Evolutionary conservation across 2,797 vertebrate species (phyloP).

Genomic region (Perodicticus potto): DNA sequence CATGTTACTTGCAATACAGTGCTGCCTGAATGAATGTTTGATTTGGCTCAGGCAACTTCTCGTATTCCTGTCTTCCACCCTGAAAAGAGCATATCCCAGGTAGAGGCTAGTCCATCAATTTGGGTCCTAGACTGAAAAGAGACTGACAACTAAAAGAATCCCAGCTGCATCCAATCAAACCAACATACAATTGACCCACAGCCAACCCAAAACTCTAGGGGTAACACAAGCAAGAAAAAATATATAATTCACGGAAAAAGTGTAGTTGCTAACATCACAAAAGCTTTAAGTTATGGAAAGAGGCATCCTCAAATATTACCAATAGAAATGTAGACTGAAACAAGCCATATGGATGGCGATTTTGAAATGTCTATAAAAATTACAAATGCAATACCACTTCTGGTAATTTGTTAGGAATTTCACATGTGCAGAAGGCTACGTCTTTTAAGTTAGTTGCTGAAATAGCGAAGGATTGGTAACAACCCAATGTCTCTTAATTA

Average conservation of each 20-base stretch:
- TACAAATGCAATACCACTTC: not conserved
- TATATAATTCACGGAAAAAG: not conserved
- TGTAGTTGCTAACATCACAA: not conserved
- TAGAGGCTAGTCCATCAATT: not conserved
- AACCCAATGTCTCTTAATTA: not conserved
- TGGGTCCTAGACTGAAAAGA: not conserved
- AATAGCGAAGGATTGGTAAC: not conserved
- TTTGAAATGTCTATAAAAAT: not conserved
- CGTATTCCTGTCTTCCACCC: not conserved
- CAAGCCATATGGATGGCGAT: not conserved
- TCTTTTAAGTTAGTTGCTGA: not conserved
- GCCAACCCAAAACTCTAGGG: not conserved
- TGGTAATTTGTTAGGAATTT: slow-evolving; percentile 8
- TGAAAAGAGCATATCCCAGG: not conserved
- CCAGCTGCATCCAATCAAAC: not conserved
- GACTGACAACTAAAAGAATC: not conserved
- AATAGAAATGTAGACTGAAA: not conserved
- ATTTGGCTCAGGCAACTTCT: not conserved
- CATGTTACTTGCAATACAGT: not conserved
- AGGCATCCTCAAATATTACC: not conserved
- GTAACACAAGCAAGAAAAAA: not conserved
- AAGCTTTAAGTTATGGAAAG: slow-evolving; percentile 23
- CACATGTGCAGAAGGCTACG: not conserved
- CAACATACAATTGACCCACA: not conserved
- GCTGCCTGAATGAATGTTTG: not conserved